Conservation (phyloP, 1,140 invertebrate genomes). For the Paralvinella palmiformis region DNA sequence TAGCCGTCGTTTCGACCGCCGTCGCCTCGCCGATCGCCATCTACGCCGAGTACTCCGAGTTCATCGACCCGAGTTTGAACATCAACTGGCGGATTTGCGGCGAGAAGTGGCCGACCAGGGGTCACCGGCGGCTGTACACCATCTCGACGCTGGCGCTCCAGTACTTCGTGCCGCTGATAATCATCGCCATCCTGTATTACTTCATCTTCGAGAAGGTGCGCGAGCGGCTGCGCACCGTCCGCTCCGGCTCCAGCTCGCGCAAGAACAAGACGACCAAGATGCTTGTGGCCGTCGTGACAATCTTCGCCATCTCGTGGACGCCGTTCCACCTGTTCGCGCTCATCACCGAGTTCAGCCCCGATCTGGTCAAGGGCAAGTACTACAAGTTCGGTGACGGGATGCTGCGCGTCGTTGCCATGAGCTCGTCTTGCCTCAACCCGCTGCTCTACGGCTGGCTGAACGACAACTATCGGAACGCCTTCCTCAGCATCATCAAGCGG, state of each 20-base stretch:
- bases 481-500: conserved; percentile 13
- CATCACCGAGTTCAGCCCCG: conserved; percentile 47
- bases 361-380: conserved; percentile 31
- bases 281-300: conserved; percentile 35
- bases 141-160: conserved; percentile 17
- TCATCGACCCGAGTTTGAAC: conserved; percentile 9
- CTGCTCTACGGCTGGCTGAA: conserved; percentile 29
- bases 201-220: conserved; percentile 16
- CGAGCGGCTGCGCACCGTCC: not conserved
- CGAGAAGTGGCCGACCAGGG: conserved; percentile 21
- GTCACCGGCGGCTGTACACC: conserved; percentile 20
- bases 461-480: conserved; percentile 23
- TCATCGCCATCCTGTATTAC: conserved; percentile 21
- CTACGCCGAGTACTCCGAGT: conserved; percentile 4
- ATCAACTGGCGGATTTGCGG: conserved; percentile 17
- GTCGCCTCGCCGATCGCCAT: conserved; percentile 17
- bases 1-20: conserved; percentile 3
- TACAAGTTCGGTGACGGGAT: conserved; percentile 47
- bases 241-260: not conserved
- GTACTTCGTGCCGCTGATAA: conserved; percentile 20
- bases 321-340: conserved; percentile 49
- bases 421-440: conserved; percentile 35
- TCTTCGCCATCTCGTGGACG: conserved; percentile 46
- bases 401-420: conserved; percentile 51
- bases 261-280: conserved; percentile 29